Conservation (phyloP, 2,113 vertebrate genomes). For the Dascyllus trimaculatus region DNA sequence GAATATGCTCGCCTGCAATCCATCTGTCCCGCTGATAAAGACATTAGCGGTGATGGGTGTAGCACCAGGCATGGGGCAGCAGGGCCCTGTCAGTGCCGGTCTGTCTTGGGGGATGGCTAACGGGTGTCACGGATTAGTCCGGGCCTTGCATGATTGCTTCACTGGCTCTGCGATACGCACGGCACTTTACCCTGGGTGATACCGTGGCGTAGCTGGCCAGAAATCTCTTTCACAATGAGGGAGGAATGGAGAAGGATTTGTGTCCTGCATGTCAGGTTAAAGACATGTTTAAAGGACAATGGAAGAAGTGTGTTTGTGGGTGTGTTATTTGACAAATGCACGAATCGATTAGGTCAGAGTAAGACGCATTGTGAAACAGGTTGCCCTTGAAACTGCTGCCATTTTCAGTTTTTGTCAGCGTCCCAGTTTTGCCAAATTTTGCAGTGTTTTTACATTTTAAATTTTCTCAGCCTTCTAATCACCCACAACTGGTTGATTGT, state of each 20-base stretch:
- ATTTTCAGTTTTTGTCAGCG: not conserved
- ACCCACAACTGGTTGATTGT: not conserved
- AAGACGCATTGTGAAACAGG: not conserved
- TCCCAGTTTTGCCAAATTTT: not conserved
- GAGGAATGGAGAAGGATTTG: conserved; percentile 46
- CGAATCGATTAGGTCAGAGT: not conserved
- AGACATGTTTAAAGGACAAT: not conserved
- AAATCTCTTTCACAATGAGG: conserved; percentile 31
- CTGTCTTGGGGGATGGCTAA: conserved; percentile 66
- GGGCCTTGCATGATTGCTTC: conserved; percentile 74
- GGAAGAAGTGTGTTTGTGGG: not conserved
- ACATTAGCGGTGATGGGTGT: conserved; percentile 70
- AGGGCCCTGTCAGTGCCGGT: conserved; percentile 58
- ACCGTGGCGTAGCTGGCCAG: conserved; percentile 24
- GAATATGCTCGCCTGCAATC: conserved; percentile 62
- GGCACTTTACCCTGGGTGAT: conserved; percentile 53
- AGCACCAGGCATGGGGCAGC: conserved; percentile 50
- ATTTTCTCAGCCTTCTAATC: not conserved
- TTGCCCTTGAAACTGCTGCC: conserved; percentile 27
- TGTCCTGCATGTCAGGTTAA: conserved; percentile 16
- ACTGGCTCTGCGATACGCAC: conserved; percentile 54
- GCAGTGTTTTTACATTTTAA: not conserved
- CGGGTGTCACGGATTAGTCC: conserved; percentile 69
- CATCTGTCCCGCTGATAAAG: conserved; percentile 77
- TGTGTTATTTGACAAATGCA: conserved; percentile 25